Evolutionary conservation across 2,888 invertebrate genomes (phyloP).

Genomic region (Scaptomyza caliginosa): DNA sequence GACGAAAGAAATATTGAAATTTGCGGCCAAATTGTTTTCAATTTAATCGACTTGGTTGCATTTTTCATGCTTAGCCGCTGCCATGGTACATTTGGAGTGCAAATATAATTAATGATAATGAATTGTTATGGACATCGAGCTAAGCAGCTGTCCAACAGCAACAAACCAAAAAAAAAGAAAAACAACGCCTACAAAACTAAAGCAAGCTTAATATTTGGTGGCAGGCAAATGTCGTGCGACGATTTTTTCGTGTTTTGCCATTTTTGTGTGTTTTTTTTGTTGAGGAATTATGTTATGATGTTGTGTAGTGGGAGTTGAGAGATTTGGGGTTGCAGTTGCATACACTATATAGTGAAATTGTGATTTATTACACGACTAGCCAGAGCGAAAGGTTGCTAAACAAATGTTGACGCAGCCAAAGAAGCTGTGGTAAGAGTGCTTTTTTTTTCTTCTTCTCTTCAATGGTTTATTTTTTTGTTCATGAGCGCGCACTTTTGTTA

Average conservation of each 20-base stretch:
- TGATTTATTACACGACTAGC: conserved; percentile 72
- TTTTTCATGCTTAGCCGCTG: conserved; percentile 65
- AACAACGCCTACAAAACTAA: conserved; percentile 39
- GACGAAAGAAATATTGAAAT: conserved; percentile 72
- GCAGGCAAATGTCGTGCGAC: conserved; percentile 66
- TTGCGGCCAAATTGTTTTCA: conserved; percentile 72
- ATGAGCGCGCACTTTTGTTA: conserved; percentile 38
- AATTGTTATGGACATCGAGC: conserved; percentile 67
- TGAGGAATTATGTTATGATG: conserved; percentile 47
- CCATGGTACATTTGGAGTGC: conserved; percentile 65
- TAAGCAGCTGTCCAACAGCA: conserved; percentile 26
- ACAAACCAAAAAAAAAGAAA: too few relatives aligned
- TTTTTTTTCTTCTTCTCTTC: conserved; percentile 40
- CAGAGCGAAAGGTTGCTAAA: conserved; percentile 72
- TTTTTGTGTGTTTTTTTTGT: conserved; percentile 6
- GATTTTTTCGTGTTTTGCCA: conserved; percentile 22
- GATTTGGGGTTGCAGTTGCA: conserved; percentile 40
- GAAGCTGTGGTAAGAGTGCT: conserved; percentile 63
- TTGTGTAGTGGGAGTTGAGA: conserved; percentile 45
- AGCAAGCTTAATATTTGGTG: conserved; percentile 34
- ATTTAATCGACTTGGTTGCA: conserved; percentile 67
- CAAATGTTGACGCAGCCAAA: conserved; percentile 64
- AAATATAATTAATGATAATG: conserved; percentile 80
- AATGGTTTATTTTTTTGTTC: conserved; percentile 3
- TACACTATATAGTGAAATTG: conserved; percentile 48